These are phyloP conservation scores for Caenorhabditis sp. DNA, from an alignment of 2,888 invertebrate species.

Conservation along the genomic window DNA sequence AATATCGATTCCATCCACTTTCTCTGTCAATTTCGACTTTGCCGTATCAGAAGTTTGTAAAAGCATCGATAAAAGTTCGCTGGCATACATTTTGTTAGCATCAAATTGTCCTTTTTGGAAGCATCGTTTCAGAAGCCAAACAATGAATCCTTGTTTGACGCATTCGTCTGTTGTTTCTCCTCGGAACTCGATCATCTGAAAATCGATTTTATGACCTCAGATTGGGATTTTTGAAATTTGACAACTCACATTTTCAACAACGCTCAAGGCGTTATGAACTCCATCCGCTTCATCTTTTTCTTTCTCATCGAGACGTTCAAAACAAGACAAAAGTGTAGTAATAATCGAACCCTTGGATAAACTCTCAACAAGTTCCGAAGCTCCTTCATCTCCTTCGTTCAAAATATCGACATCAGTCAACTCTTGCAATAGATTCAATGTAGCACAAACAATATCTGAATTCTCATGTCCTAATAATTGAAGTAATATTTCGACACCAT, in stretches of 20 bases:
- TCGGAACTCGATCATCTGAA: conserved; percentile 80
- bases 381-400: conserved; percentile 77
- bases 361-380: conserved; percentile 81
- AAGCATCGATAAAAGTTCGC: conserved; percentile 92
- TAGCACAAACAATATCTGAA: conserved; percentile 86
- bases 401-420: conserved; percentile 94
- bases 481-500: conserved; percentile 85
- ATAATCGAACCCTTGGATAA: conserved; percentile 88
- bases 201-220: background rate
- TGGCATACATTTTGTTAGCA: conserved; percentile 78
- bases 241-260: conserved; percentile 86
- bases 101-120: conserved; percentile 69
- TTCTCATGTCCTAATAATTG: conserved; percentile 94
- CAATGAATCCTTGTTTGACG: conserved; percentile 60
- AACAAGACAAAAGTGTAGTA: conserved; percentile 81
- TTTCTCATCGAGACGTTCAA: conserved; percentile 83
- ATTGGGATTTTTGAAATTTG: background rate
- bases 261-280: conserved; percentile 89
- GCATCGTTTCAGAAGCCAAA: conserved; percentile 88
- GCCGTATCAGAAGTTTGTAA: conserved; percentile 85
- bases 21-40: conserved; percentile 58
- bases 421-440: conserved; percentile 80
- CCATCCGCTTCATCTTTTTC: conserved; percentile 82
- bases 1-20: conserved; percentile 91
- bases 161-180: conserved; percentile 77